Evolutionary conservation across 2,888 invertebrate species (phyloP).

Genomic region (Ecliptopera silaceata): DNA sequence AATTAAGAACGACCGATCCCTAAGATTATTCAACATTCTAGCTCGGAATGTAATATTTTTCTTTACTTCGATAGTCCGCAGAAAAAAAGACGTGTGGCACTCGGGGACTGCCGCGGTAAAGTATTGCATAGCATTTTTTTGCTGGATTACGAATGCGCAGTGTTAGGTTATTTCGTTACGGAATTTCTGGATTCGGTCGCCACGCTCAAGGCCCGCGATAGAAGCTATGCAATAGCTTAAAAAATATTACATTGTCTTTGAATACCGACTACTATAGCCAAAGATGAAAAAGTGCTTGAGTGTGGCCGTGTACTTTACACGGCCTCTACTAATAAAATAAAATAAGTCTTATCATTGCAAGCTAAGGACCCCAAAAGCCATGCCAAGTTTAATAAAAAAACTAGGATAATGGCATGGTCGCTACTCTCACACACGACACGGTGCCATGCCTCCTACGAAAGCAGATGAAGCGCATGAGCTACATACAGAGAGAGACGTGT

Average conservation of each 20-base stretch:
- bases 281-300: neutral
- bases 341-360: neutral
- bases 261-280: neutral
- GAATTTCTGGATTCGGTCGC: no score
- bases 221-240: neutral
- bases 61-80: no score
- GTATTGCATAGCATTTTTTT: no score
- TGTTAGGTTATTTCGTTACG: no score
- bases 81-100: no score
- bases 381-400: neutral
- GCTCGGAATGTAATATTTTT: no score
- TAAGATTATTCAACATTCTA: neutral
- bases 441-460: neutral
- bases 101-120: no score
- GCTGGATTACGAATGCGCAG: no score
- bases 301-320: neutral
- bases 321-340: neutral
- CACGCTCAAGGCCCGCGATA: no score
- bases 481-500: neutral
- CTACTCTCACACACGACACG: neutral
- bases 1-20: slow-evolving; percentile 32
- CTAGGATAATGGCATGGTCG: neutral
- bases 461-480: slow-evolving; percentile 1
- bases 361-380: neutral
- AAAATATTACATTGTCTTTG: neutral